Evolutionary conservation across 2,888 invertebrate genomes (phyloP).

Genomic region (Leptinotarsa tumamoca): DNA sequence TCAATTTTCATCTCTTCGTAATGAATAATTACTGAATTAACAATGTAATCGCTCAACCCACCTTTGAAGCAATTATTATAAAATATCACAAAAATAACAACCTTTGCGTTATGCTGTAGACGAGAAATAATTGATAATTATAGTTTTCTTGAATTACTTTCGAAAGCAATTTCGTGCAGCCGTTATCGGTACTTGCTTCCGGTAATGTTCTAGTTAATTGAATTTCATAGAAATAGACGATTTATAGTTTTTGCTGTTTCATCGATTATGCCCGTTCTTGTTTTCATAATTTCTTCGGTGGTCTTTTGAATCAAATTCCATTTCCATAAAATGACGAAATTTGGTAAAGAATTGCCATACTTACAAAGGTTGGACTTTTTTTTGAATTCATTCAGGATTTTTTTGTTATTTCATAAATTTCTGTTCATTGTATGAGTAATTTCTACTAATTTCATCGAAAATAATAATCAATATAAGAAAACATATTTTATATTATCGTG

Average conservation of each 20-base stretch:
- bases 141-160: slow-evolving; percentile 4
- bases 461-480: too few species aligned
- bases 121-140: slow-evolving; percentile 15
- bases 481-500: too few species aligned
- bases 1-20: neutral
- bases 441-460: too few species aligned
- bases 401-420: too few species aligned
- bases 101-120: slow-evolving; percentile 11
- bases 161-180: slow-evolving; percentile 15
- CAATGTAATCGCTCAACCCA: neutral
- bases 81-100: slow-evolving; percentile 4
- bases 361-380: neutral
- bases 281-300: neutral
- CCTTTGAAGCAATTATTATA: slow-evolving; percentile 8
- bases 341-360: neutral
- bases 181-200: slow-evolving; percentile 10
- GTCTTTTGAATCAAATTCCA: neutral
- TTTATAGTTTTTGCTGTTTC: slow-evolving; percentile 5
- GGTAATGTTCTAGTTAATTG: slow-evolving; percentile 15
- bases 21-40: neutral
- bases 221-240: slow-evolving; percentile 13
- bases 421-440: too few species aligned
- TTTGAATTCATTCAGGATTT: too few species aligned
- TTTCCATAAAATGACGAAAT: neutral
- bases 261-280: neutral